Conservation (phyloP, 2,113 vertebrate genomes). For the Dasypus novemcinctus region DNA sequence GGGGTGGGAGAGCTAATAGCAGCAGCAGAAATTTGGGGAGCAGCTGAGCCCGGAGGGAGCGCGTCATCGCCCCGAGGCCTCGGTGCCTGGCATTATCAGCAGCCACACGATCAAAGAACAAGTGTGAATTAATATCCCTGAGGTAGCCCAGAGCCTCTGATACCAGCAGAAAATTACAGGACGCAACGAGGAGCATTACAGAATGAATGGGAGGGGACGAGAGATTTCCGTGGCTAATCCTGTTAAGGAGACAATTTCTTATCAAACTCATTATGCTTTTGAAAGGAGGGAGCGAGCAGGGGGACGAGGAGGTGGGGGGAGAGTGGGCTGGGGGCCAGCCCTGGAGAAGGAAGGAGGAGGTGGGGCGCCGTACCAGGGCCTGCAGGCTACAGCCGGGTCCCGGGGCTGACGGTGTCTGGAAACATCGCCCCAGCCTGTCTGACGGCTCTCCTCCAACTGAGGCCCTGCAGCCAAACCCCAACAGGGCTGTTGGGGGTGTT, state of each 20-base stretch:
- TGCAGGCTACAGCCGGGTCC: accelerated
- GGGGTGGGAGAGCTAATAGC: background rate
- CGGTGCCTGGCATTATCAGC: background rate
- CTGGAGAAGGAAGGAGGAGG: background rate
- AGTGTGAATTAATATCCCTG: slow-evolving; percentile 76
- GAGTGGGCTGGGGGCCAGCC: background rate
- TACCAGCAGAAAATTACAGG: slow-evolving; percentile 83
- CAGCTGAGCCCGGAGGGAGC: background rate
- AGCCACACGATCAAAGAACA: slow-evolving; percentile 46
- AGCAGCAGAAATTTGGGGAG: background rate
- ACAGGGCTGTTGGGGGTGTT: background rate
- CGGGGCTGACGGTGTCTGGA: background rate
- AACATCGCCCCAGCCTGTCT: accelerated
- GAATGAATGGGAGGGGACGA: slow-evolving; percentile 82
- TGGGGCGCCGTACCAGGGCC: accelerated
- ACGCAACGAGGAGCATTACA: slow-evolving; percentile 80
- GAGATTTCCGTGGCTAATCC: slow-evolving; percentile 85
- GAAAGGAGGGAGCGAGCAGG: slow-evolving; percentile 23
- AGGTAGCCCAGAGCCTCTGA: slow-evolving; percentile 78
- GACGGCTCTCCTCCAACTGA: background rate
- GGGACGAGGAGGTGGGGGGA: background rate
- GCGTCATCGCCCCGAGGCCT: background rate
- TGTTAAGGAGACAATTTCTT: slow-evolving; percentile 87
- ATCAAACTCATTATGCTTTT: slow-evolving; percentile 83
- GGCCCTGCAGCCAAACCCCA: background rate